These are phyloP conservation scores for Lutjanus campechanus DNA, from an alignment of 2,797 vertebrate genomes.

Conservation along the genomic window DNA sequence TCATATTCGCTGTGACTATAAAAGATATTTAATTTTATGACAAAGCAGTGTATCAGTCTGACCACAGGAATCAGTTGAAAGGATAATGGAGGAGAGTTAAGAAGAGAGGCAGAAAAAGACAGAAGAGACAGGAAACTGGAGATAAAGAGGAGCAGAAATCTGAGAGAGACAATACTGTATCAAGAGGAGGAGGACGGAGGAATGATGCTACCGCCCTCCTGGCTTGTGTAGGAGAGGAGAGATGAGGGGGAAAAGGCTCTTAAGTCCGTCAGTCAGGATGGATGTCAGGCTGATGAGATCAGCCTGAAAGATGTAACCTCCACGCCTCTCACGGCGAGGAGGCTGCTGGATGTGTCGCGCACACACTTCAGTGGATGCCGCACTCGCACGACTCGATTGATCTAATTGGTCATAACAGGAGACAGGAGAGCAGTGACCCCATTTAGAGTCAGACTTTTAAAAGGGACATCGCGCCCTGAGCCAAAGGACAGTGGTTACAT, in stretches of 20 bases:
- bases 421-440: conserved; percentile 33
- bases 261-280: conserved; percentile 39
- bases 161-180: conserved; percentile 28
- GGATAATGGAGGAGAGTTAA: background rate
- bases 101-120: background rate
- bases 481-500: background rate
- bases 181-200: conserved; percentile 45
- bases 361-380: background rate
- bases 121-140: conserved; percentile 7
- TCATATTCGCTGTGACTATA: background rate
- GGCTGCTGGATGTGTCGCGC: conserved; percentile 29
- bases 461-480: conserved; percentile 1
- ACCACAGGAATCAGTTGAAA: background rate
- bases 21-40: background rate
- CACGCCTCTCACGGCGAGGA: background rate
- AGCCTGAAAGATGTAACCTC: conserved; percentile 31
- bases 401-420: conserved; percentile 31
- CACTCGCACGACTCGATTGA: background rate
- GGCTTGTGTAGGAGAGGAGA: conserved; percentile 27
- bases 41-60: background rate
- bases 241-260: conserved; percentile 27
- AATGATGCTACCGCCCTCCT: background rate
- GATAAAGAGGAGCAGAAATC: conserved; percentile 11
- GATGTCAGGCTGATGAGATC: conserved; percentile 45
- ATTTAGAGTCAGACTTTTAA: conserved; percentile 10